Percentiles rank a stretch among this genome's conserved stretches.
Evolutionary conservation across 2,888 invertebrate species (phyloP).

Genomic region (Colletes collaris): DNA sequence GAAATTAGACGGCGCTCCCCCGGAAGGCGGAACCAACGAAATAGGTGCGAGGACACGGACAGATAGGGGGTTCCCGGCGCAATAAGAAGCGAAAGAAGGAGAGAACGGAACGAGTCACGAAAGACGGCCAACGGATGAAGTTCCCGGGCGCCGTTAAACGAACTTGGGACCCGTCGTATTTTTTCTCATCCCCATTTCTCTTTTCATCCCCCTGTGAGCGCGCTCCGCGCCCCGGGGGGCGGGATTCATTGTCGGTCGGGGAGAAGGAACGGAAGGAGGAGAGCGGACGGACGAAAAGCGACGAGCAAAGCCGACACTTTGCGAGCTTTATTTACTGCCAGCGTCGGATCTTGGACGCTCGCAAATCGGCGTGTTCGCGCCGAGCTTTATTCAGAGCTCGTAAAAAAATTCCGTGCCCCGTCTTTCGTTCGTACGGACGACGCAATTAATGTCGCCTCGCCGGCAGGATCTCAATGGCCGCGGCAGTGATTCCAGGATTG

Average conservation of each 20-base stretch:
- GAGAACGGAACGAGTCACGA: constrained; percentile 22
- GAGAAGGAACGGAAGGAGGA: constrained; percentile 23
- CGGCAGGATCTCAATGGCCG: too few species aligned
- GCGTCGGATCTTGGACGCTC: constrained; percentile 26
- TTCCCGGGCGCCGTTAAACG: constrained; percentile 69
- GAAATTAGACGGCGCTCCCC: constrained; percentile 51
- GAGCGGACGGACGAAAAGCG: constrained; percentile 45
- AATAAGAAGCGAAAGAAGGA: constrained; percentile 18
- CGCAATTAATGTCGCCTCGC: background rate
- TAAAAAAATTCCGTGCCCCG: constrained; percentile 7
- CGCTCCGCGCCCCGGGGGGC: constrained; percentile 17
- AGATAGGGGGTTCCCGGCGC: constrained; percentile 19
- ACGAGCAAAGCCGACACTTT: constrained; percentile 52
- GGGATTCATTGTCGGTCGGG: constrained; percentile 64
- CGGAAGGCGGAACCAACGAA: constrained; percentile 24
- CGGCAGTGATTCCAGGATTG: background rate
- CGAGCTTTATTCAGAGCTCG: constrained; percentile 12
- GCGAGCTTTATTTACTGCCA: constrained; percentile 62
- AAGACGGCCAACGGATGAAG: constrained; percentile 62
- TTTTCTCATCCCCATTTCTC: constrained; percentile 61
- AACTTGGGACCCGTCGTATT: constrained; percentile 67
- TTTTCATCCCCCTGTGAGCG: constrained; percentile 5
- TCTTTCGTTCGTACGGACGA: background rate
- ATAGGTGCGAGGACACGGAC: constrained; percentile 36
- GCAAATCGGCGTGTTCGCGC: constrained; percentile 28